Conservation (phyloP, 2,888 invertebrate genomes). For the Nowickia ferox region DNA sequence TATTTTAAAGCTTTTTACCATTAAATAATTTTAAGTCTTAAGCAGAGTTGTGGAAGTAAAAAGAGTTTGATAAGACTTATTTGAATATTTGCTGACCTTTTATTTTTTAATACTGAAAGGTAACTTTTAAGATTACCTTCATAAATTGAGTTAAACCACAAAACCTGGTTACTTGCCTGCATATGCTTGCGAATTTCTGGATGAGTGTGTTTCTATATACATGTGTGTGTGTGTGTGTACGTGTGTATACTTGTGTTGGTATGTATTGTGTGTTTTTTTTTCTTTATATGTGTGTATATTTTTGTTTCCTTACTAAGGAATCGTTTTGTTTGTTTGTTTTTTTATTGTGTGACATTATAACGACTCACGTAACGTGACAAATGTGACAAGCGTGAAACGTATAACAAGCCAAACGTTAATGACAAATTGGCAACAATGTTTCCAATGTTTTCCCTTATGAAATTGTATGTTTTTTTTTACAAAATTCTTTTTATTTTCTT, state of each 20-base stretch:
- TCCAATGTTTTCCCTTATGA: constrained; percentile 46
- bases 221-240: not conserved
- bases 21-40: too few relatives aligned
- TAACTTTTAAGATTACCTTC: not conserved
- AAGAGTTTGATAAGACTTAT: too few relatives aligned
- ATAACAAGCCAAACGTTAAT: constrained; percentile 72
- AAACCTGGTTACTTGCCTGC: constrained; percentile 54
- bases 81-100: too few relatives aligned
- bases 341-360: constrained; percentile 68
- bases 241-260: not conserved
- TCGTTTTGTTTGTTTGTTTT: constrained; percentile 44
- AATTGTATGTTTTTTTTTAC: not conserved
- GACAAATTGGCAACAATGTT: constrained; percentile 71
- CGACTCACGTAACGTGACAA: constrained; percentile 72
- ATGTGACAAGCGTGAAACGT: constrained; percentile 72
- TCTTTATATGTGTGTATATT: not conserved
- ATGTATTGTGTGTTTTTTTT: constrained; percentile 5
- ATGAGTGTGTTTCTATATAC: not conserved
- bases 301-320: constrained; percentile 33
- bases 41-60: too few relatives aligned
- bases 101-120: not conserved
- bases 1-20: too few relatives aligned
- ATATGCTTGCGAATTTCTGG: not conserved
- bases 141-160: constrained; percentile 18
- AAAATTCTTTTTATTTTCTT: constrained; percentile 1